Base-by-base conservation (phyloP, 2,888 invertebrate genomes). In the Girardia tigrina region DNA sequence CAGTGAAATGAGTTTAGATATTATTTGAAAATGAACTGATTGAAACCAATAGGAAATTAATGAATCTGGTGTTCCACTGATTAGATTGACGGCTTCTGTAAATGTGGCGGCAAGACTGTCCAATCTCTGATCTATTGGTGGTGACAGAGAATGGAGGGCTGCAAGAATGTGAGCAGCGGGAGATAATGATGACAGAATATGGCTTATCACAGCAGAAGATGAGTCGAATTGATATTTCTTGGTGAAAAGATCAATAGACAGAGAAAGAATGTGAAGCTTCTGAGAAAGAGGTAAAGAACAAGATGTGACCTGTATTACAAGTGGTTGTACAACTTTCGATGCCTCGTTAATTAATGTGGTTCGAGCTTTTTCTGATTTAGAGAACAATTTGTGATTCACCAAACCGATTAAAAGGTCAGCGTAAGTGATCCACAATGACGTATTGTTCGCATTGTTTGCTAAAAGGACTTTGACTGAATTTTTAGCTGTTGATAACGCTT, bases 311-410 rank as follows among this genome's bases (percentile, higher is more conserved):
- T 56, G 56, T 56, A 20, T n/a, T n/a, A 12, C 56, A n/a, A 56
- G n/a, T 56, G 56, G 56, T n/a, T 56, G 6, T 8, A 56, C 56
- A 56, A 56, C n/a, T n/a, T 56, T 56, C 56, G 56, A 56, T 56
- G 23, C n/a, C n/a, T 56, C 56, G 23, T n/a, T 56, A 2, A 56
- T 56, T 23, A 56, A 16, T 8, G n/a, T 56, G 6, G 56, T 8
- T 16, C 56, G 56, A 16, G 56, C 56, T 56, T 56, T 56, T 23
- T 56, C 56, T 4, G 56, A 56, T 56, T 56, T 56, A 4, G 56
- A 4, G 56, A 56, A 56, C 2, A 56, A 56, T 20, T 56, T 23
- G 23, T 56, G 56, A 56, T 4, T 8, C n/a, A 2, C n/a, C 56
- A 56, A 8, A 6, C 20, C n/a, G 23, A 56, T 16, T 23, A 56